Evolutionary conservation across 2,888 invertebrate species (phyloP), one percentile per base, ranked within the genome.

Genomic region (Leptogaster cylindrica): DNA sequence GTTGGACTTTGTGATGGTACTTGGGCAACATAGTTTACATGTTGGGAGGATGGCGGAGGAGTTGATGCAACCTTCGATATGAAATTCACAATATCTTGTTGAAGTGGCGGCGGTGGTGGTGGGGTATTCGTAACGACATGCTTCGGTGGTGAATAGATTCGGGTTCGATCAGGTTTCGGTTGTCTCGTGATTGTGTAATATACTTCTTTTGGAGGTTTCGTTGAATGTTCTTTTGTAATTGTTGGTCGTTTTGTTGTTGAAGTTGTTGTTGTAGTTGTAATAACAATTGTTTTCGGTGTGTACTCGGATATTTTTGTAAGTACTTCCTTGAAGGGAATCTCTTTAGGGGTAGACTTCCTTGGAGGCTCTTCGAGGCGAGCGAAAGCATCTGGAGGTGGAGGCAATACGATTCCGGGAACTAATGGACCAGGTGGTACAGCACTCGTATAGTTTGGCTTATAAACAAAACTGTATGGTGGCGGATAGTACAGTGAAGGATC

Each of bases 401-500:
- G 93, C 55, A 94, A 81, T 23, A 94, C 89, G 70, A 94, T 93
- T 58, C 93, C 94, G 2, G 94, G 94, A 5, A 94, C 93, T 69
- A 94, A 81, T 0, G 93, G 94, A 50, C 94, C 93, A 0, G 93
- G 90, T 44, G 91, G 89, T 31, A 93, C 92, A 8, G 83, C 79
- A 74, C 85, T 86, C 41, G 89, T 85, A 81, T 93, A 92, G 77
- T 91, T 91, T 77, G 85, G 87, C 77, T 86, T 88, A 81, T 90
- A 93, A 73, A 90, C 89, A 84, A 92, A 92, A 81, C 91, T 93
- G 84, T 94, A 94, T 10, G 93, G 92, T 76, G 93, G 93, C 75
- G 93, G 93, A 85, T 94, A 93, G 77, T 93, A 94, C 65, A 93
- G 88, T 73, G 93, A 92, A 75, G 93, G 93, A 85, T 94, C 93